Conservation (phyloP, 1,140 invertebrate species). For the Ooceraea biroi region DNA sequence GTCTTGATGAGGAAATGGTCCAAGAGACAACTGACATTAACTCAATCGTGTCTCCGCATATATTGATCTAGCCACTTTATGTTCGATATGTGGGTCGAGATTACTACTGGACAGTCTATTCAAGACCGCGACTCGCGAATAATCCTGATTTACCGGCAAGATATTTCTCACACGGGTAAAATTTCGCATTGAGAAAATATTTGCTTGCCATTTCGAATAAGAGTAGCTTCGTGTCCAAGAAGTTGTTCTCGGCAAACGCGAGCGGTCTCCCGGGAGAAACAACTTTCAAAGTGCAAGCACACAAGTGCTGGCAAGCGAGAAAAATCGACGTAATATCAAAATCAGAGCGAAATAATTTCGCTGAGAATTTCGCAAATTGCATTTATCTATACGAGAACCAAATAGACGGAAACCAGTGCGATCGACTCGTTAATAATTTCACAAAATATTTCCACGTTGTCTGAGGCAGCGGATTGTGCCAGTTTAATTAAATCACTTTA, state of each 20-base stretch:
- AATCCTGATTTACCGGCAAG: constrained; percentile 36
- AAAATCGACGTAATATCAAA: neutral
- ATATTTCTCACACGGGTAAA: neutral
- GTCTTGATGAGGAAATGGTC: constrained; percentile 54
- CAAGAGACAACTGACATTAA: constrained; percentile 38
- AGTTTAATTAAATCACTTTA: constrained; percentile 53
- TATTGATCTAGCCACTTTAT: constrained; percentile 51
- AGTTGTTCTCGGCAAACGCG: neutral
- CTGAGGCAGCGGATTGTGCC: constrained; percentile 22
- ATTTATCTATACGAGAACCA: constrained; percentile 21
- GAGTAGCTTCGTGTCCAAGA: neutral
- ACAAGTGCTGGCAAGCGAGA: neutral
- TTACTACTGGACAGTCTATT: constrained; percentile 35
- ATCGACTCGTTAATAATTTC: constrained; percentile 52
- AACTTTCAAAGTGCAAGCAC: neutral
- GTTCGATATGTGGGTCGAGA: constrained; percentile 54
- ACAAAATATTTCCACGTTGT: constrained; percentile 24
- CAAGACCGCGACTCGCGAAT: neutral
- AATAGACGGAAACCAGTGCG: constrained; percentile 12
- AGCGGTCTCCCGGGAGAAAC: neutral
- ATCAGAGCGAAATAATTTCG: neutral
- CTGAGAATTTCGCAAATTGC: constrained; percentile 5
- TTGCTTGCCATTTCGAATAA: neutral
- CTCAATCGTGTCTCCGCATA: constrained; percentile 50
- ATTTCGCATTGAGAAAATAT: constrained; percentile 12